Conservation (phyloP, 2,113 vertebrate genomes). For the Sinosuthora webbiana region DNA sequence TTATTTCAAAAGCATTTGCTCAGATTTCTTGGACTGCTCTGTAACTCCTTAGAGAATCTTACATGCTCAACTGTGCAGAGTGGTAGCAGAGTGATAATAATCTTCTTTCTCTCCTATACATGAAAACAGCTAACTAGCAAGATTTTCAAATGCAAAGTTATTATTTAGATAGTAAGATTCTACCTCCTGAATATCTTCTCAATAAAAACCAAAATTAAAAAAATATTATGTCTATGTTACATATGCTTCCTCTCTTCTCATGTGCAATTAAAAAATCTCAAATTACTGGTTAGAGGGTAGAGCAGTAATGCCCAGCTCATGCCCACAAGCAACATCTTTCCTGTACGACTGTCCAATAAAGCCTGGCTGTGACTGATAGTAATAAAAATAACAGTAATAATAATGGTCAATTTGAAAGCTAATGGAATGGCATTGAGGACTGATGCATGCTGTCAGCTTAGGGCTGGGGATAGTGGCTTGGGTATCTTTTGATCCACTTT, state of each 20-base stretch:
- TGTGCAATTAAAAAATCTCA: background rate
- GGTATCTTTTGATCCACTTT: background rate
- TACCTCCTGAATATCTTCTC: background rate
- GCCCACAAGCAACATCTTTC: background rate
- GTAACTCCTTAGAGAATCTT: background rate
- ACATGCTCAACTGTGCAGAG: background rate
- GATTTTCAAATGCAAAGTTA: background rate
- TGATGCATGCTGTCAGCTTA: background rate
- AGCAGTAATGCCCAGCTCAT: background rate
- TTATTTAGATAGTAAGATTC: background rate
- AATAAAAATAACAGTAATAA: background rate
- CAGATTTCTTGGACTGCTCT: background rate
- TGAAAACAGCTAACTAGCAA: background rate
- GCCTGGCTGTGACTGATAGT: background rate
- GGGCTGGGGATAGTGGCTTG: background rate
- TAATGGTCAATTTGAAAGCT: background rate
- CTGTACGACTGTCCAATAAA: background rate
- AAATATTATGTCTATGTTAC: background rate
- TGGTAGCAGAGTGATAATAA: background rate
- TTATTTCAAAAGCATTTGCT: background rate
- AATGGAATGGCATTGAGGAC: background rate
- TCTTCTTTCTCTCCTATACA: background rate
- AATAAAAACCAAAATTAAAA: background rate
- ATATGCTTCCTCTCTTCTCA: background rate
- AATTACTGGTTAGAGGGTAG: background rate